Evolutionary conservation across 1,140 invertebrate genomes (phyloP), one percentile per base, ranked within the genome.

Genomic region (Micrasema minimum): DNA sequence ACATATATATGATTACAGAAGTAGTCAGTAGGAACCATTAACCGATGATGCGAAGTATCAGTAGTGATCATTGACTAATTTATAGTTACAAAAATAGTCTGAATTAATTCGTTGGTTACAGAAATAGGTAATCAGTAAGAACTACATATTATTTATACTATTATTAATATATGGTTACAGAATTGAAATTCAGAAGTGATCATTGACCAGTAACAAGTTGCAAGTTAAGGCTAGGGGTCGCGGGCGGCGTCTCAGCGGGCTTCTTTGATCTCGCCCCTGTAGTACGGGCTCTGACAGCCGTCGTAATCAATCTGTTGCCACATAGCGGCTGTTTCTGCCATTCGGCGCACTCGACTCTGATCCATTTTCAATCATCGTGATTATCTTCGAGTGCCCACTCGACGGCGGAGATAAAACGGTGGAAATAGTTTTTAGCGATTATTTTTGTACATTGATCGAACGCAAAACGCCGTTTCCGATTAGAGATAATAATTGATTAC

Each of bases 381-480:
- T 37, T 57, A 57, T 57, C 53, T 35, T 31, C 18, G 53, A 57
- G 53, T 57, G 53, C 26, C 26, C 53, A 35, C 53, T 57, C 53
- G 53, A 35, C 23, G 18, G 53, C 53, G 53, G 31, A 57, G 26
- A 37, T 57, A 35, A 37, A 57, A 35, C 18, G 31, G 23, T 37
- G 31, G 23, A 35, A 35, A 37, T 57, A 57, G 53, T 57, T 38
- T n/a, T 57, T 14, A 38, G 26, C 53, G 26, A 55, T 55, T 55
- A 55, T 16, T 35, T 51, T 51, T 51, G 20, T 16, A 23, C 48
- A 20, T 51, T 51, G 46, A 50, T 50, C 46, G 10, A 50, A 22
- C 20, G 1, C 22, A 20, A 51, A 51, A 20, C 12, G 5, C 48
- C 16, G 22, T 51, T 51, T 20, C 16, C 48, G 48, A 51, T 23